phyloP scores from a whole-genome alignment of 1,140 invertebrate genomes.

The Leptestheria dahalacensis region DNA sequence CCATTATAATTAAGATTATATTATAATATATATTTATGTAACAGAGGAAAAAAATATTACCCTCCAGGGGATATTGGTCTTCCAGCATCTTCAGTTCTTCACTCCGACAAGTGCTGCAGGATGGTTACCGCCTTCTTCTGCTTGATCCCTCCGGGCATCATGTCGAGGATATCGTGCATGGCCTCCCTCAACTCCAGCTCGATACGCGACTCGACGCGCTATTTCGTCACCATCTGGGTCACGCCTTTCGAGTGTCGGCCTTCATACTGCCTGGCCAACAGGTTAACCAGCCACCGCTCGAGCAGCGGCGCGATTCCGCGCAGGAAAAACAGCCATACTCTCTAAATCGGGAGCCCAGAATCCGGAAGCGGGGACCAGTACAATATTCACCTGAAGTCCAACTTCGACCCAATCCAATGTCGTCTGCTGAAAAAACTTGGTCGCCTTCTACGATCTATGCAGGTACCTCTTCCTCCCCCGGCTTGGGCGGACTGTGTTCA shows the following conservation, averaged over 20 bases:
- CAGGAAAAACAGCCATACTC: conserved; percentile 99
- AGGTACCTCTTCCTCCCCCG: conserved; percentile 87
- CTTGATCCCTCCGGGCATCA: conserved; percentile 99
- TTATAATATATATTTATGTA: no score
- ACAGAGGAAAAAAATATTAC: no score
- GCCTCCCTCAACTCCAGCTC: conserved; percentile 91
- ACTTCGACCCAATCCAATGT: conserved; percentile 99
- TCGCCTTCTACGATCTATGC: conserved; percentile 91
- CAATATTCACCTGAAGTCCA: conserved; percentile 59
- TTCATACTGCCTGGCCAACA: conserved; percentile 95
- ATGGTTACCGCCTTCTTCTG: conserved; percentile 99
- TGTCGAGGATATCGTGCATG: conserved; percentile 99
- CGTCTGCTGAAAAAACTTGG: conserved; percentile 99
- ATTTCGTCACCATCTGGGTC: conserved; percentile 98
- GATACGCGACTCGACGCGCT: conserved; percentile 96
- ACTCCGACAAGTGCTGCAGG: conserved; percentile 95
- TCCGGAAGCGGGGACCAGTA: no score
- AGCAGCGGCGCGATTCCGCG: conserved; percentile 92
- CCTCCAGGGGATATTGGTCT: conserved; percentile 99
- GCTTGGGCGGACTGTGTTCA: conserved; percentile 95
- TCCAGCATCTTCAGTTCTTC: conserved; percentile 99
- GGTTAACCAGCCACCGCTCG: conserved; percentile 93
- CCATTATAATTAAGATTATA: background rate
- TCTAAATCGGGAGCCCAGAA: conserved; percentile 98
- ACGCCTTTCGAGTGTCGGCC: conserved; percentile 97